Conservation (phyloP, 2,113 vertebrate genomes). For the Ammodytes dubius region DNA sequence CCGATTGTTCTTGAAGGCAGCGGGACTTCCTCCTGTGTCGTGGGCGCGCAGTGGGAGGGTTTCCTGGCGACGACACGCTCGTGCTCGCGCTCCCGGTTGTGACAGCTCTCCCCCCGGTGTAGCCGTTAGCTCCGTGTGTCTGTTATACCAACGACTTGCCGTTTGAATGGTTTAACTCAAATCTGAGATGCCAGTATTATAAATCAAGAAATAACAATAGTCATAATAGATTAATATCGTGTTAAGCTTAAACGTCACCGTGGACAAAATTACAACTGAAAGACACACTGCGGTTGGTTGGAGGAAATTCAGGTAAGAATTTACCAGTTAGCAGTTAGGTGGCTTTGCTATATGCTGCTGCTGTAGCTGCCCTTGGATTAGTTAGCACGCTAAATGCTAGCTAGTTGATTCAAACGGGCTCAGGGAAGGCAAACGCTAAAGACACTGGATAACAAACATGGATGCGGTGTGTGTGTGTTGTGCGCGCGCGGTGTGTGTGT, state of each 20-base stretch:
- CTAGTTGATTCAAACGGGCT: slow-evolving; percentile 19
- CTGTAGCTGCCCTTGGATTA: slow-evolving; percentile 73
- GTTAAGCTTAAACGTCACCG: not conserved
- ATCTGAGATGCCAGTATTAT: slow-evolving; percentile 57
- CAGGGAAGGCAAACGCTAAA: slow-evolving; percentile 8
- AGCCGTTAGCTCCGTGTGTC: slow-evolving; percentile 47
- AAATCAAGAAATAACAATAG: not conserved
- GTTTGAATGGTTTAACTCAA: slow-evolving; percentile 41
- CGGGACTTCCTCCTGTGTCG: not conserved
- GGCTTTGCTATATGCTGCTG: slow-evolving; percentile 27
- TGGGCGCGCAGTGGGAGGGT: slow-evolving; percentile 31
- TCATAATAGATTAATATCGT: not conserved
- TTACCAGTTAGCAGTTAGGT: not conserved
- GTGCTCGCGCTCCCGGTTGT: slow-evolving; percentile 25
- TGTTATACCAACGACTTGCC: not conserved
- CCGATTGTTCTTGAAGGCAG: no score
- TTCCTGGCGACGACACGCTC: slow-evolving; percentile 6
- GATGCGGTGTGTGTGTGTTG: slow-evolving; percentile 57
- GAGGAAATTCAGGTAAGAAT: slow-evolving; percentile 52
- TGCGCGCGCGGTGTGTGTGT: slow-evolving; percentile 1
- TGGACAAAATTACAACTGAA: not conserved
- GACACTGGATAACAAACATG: slow-evolving; percentile 64
- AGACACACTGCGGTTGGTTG: not conserved
- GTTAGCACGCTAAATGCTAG: slow-evolving; percentile 63
- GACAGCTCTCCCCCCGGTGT: slow-evolving; percentile 53